Evolutionary conservation across 92 coral and sea anemone species (phyloP).

Genomic region (Diadumene lineata): DNA sequence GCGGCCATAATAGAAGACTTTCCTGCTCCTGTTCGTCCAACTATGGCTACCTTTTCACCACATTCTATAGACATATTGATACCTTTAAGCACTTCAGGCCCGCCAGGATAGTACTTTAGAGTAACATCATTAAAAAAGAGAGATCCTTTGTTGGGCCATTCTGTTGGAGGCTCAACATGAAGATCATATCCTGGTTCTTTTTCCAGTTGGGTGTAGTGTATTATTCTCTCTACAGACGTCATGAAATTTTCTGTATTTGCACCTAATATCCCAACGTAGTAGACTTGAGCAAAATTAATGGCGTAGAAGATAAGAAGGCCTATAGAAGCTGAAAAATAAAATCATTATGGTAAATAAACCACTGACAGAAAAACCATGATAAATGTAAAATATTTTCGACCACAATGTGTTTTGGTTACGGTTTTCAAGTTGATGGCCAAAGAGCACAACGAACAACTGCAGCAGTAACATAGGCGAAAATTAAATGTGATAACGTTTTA

Average conservation of each 20-base stretch:
- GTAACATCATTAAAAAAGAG: constrained; percentile 29
- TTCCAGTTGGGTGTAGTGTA: constrained; percentile 36
- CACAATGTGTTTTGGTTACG: too few species aligned
- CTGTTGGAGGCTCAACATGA: constrained; percentile 8
- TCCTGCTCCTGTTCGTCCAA: constrained; percentile 67
- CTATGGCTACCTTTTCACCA: constrained; percentile 52
- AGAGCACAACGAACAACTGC: too few species aligned
- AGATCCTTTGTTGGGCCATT: constrained; percentile 48
- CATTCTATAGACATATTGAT: constrained; percentile 23
- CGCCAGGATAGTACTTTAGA: constrained; percentile 36
- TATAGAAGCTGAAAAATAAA: constrained; percentile 39
- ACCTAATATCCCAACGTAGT: neutral
- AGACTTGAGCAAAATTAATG: neutral
- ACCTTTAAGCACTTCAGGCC: constrained; percentile 16
- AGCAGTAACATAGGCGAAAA: too few species aligned
- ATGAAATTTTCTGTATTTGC: constrained; percentile 40
- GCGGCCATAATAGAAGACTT: constrained; percentile 56
- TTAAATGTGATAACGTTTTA: too few species aligned
- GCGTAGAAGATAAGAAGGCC: constrained; percentile 41
- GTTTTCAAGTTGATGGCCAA: too few species aligned
- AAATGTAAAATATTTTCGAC: too few species aligned
- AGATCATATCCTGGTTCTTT: constrained; percentile 42
- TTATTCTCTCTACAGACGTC: constrained; percentile 51
- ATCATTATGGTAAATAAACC: neutral
- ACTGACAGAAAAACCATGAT: neutral